Base-by-base conservation (phyloP, 2,113 vertebrate species). In the Lagopus leucura region DNA sequence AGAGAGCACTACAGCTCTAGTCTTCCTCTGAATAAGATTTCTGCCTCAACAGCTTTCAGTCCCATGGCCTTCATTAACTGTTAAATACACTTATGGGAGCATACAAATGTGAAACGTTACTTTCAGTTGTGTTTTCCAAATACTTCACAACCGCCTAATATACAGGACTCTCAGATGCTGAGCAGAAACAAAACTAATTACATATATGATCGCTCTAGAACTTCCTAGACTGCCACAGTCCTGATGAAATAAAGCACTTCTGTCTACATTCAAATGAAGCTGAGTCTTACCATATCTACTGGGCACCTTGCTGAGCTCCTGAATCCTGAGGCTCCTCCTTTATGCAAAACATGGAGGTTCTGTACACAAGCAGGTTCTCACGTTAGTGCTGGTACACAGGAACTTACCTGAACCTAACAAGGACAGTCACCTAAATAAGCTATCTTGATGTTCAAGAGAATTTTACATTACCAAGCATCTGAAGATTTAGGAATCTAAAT, bases 21-120 rank as follows among this genome's bases (percentile, higher is more conserved):
- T 74, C 86, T 95, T 88, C 82, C 32, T 65, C 61, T 92, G 91
- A 94, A 95, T 94, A 91, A 95, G 93, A 95, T 79, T 90, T 86
- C 90, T 88, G 89, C 86, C 89, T 93, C 95, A 95, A 93, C 90
- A 96, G 94, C 94, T 90, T 92, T 94, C 82, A 94, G 80, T 94
- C 88, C 91, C 94, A 63, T 58, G 88, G 82, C 76, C 90, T 95
- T 93, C 93, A 96, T 94, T 90, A 95, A 92, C 91, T 88, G 88
- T 89, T 92, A 94, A 94, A 96, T 81, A 86, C 55, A 92, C 95
- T 91, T 94, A 86, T 30, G 93, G 95, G 87, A 91, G 93, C 95
- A 94, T 83, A 94, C 72, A 88, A 90, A 94, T 83, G 88, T 86
- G 94, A 92, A 96, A 93, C 65, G 58, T 54, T 91, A 90, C 94